Percentiles rank a stretch among this genome's conserved stretches.
Evolutionary conservation across 2,113 vertebrate species (phyloP).

Genomic region (Vicugna pacos): DNA sequence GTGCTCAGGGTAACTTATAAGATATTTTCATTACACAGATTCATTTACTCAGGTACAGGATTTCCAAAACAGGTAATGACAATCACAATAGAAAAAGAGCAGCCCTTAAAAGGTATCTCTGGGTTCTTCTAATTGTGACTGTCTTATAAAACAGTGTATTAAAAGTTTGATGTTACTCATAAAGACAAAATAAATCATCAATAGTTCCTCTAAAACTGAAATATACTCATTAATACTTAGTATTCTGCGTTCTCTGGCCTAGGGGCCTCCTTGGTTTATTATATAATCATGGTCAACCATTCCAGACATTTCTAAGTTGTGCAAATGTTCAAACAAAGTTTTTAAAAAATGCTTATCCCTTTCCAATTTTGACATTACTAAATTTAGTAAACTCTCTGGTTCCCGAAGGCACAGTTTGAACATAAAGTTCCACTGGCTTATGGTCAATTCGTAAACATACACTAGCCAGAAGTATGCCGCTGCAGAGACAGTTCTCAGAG

Average conservation of each 20-base stretch:
- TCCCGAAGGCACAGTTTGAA: conserved; percentile 64
- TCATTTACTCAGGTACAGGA: conserved; percentile 44
- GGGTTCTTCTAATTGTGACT: conserved; percentile 10
- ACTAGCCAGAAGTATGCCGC: conserved; percentile 37
- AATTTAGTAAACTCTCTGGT: conserved; percentile 75
- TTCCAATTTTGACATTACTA: conserved; percentile 75
- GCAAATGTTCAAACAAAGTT: conserved; percentile 75
- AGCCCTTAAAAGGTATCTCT: conserved; percentile 17
- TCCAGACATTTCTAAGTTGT: conserved; percentile 73
- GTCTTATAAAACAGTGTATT: conserved; percentile 29
- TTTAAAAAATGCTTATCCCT: conserved; percentile 61
- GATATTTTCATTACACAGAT: conserved; percentile 52
- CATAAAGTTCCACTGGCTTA: conserved; percentile 68
- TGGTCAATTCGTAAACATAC: conserved; percentile 65
- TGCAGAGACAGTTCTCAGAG: conserved; percentile 49
- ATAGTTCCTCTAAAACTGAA: conserved; percentile 54
- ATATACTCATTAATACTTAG: background rate
- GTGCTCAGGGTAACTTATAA: conserved; percentile 45
- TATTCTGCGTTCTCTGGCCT: conserved; percentile 47
- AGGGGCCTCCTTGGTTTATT: conserved; percentile 53
- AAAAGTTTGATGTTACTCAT: conserved; percentile 25
- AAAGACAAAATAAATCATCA: conserved; percentile 53
- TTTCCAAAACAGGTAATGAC: conserved; percentile 56
- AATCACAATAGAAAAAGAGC: conserved; percentile 36
- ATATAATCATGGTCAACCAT: conserved; percentile 65